Percentiles rank a stretch among this genome's conserved stretches.
Conservation (phyloP, 2,888 invertebrate genomes). For the Erebia epiphron region DNA sequence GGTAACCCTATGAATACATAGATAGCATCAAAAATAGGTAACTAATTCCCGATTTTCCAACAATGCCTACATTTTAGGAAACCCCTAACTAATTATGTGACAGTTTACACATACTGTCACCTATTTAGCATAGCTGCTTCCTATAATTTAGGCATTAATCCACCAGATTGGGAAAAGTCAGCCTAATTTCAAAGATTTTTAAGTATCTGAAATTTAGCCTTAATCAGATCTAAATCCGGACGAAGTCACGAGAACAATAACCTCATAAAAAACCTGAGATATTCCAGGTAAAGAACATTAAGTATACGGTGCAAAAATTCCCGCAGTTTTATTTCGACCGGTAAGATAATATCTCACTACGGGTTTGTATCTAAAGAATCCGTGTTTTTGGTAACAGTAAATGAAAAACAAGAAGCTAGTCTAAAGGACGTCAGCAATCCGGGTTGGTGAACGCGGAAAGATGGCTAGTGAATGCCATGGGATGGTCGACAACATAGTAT, state of each 20-base stretch:
- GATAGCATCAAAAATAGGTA: too few relatives aligned
- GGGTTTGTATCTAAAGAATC: conserved; percentile 6
- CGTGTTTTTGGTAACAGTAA: conserved; percentile 17
- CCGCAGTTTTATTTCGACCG: neutral
- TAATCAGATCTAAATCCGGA: too few relatives aligned
- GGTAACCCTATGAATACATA: too few relatives aligned
- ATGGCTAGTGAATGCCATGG: conserved; percentile 26
- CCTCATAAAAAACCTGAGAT: neutral
- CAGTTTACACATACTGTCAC: too few relatives aligned
- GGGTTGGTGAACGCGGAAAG: conserved; percentile 62
- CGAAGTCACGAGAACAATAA: neutral
- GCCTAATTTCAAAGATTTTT: too few relatives aligned
- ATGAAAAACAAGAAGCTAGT: conserved; percentile 39
- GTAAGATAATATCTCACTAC: conserved; percentile 8
- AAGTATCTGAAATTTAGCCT: too few relatives aligned
- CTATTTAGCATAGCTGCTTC: too few relatives aligned
- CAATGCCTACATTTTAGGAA: too few relatives aligned
- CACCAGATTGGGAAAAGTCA: too few relatives aligned
- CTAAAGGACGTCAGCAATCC: conserved; percentile 55
- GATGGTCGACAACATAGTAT: neutral
- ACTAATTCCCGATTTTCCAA: too few relatives aligned
- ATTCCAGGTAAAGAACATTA: conserved; percentile 2
- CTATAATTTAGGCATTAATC: too few relatives aligned
- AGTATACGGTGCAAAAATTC: neutral
- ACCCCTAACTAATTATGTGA: too few relatives aligned